phyloP scores from a whole-genome alignment of 2,888 invertebrate genomes.

The Troides aeacus region DNA sequence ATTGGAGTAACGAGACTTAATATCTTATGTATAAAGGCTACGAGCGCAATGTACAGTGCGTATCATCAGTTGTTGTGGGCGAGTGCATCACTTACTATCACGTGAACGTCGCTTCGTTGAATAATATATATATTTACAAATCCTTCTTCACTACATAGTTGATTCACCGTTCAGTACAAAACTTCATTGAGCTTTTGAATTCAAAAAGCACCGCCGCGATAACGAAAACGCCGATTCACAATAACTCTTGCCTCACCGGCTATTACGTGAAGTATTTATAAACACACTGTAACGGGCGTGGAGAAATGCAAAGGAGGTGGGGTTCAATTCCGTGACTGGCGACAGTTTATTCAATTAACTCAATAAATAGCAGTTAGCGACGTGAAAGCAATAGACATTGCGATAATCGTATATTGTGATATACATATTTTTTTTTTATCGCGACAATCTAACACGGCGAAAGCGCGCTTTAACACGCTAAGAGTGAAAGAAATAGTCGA shows the following conservation, averaged over 20 bases:
- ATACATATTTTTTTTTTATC: conserved; percentile 70
- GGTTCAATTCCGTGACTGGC: conserved; percentile 58
- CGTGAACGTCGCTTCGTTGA: too few species aligned
- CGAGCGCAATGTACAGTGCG: too few species aligned
- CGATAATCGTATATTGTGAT: conserved; percentile 72
- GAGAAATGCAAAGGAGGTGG: conserved; percentile 34
- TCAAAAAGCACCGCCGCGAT: background rate
- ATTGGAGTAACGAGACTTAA: too few species aligned
- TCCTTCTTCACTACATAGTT: too few species aligned
- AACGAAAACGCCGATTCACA: conserved; percentile 20
- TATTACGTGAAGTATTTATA: conserved; percentile 46
- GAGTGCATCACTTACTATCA: too few species aligned
- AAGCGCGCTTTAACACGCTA: conserved; percentile 46
- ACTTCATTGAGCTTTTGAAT: background rate
- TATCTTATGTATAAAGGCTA: too few species aligned
- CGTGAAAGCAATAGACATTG: conserved; percentile 58
- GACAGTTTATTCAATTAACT: conserved; percentile 72
- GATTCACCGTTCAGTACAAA: background rate
- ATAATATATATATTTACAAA: too few species aligned
- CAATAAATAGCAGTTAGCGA: conserved; percentile 70
- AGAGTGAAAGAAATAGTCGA: background rate
- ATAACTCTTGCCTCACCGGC: conserved; percentile 36
- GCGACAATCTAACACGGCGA: conserved; percentile 47
- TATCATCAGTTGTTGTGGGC: too few species aligned
- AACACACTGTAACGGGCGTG: conserved; percentile 39